phyloP scores from a whole-genome alignment of 2,797 vertebrate genomes.

The Knipowitschia caucasica region DNA sequence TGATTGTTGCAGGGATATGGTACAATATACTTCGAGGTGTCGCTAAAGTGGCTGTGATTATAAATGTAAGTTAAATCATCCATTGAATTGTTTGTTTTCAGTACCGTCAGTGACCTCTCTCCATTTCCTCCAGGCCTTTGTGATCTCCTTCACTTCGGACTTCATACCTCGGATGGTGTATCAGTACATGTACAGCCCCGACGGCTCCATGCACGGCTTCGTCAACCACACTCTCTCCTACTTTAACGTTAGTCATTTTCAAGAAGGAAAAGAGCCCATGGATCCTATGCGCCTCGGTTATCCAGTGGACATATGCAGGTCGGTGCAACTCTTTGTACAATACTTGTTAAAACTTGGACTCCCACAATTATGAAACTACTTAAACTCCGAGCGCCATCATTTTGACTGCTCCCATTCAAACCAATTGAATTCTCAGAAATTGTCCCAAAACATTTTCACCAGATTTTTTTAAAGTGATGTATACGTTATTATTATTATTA shows the following conservation, averaged over 20 bases:
- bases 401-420: no score
- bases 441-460: no score
- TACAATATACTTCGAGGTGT: slow-evolving; percentile 93
- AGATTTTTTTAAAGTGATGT: no score
- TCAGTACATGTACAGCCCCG: slow-evolving; percentile 95
- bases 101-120: not conserved
- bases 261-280: slow-evolving; percentile 84
- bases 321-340: no score
- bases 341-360: no score
- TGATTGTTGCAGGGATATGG: slow-evolving; percentile 87
- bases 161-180: slow-evolving; percentile 98
- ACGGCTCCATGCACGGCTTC: slow-evolving; percentile 96
- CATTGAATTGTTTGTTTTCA: not conserved
- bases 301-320: slow-evolving; percentile 92
- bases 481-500: no score
- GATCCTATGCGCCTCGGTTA: slow-evolving; percentile 83
- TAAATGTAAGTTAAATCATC: slow-evolving; percentile 86
- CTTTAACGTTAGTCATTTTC: slow-evolving; percentile 96
- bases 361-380: no score
- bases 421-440: no score
- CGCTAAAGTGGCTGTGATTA: slow-evolving; percentile 94
- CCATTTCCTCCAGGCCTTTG: slow-evolving; percentile 86
- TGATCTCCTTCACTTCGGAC: slow-evolving; percentile 98
- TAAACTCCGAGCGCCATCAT: no score
- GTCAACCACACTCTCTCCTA: slow-evolving; percentile 95